Conservation (phyloP, 2,113 vertebrate species). For the Prietella phreatophila region DNA sequence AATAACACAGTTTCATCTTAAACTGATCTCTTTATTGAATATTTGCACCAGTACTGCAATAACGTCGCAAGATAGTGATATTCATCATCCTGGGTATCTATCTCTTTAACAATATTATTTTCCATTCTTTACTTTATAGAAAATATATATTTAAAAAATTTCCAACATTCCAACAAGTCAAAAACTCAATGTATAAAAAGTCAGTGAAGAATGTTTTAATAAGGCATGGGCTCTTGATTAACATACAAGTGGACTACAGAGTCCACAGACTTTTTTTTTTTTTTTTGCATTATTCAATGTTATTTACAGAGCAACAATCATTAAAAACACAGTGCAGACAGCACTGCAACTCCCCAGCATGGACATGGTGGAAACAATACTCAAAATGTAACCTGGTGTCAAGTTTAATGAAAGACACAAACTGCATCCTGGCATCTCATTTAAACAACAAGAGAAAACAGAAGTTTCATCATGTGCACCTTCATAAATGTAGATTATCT, state of each 20-base stretch:
- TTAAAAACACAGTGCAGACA: background rate
- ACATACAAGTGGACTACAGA: conserved; percentile 4
- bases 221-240: conserved; percentile 13
- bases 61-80: too few relatives aligned
- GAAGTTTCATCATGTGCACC: background rate
- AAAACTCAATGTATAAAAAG: conserved; percentile 19
- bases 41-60: background rate
- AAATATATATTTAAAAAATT: background rate
- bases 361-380: background rate
- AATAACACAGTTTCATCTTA: background rate
- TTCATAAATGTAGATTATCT: background rate
- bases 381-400: background rate
- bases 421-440: conserved; percentile 1
- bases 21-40: background rate
- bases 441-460: background rate
- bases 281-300: background rate
- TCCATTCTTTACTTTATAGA: background rate
- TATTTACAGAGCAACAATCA: conserved; percentile 7
- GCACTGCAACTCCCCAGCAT: background rate
- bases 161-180: background rate
- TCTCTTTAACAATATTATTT: background rate
- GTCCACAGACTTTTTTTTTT: background rate
- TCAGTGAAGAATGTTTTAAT: conserved; percentile 23
- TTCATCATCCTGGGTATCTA: background rate
- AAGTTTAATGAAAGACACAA: conserved; percentile 17